phyloP scores from a whole-genome alignment of 2,888 invertebrate genomes.

The Scrobipalpa costella region DNA sequence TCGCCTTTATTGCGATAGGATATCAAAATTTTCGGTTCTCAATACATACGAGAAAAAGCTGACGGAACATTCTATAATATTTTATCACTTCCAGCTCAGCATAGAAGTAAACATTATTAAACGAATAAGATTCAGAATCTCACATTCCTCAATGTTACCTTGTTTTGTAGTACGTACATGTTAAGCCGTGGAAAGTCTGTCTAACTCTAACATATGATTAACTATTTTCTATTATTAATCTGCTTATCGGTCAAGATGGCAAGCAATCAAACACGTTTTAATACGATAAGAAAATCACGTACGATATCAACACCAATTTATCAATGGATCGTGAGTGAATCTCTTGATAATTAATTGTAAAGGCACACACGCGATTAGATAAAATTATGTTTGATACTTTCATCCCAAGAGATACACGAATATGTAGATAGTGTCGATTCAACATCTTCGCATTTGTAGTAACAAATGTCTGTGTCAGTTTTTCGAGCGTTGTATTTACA shows the following conservation, averaged over 20 bases:
- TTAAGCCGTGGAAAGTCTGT: neutral
- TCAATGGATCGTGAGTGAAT: conserved; percentile 25
- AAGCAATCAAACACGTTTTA: conserved; percentile 21
- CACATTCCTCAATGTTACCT: too few relatives aligned
- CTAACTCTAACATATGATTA: neutral
- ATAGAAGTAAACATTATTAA: too few relatives aligned
- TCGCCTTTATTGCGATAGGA: too few relatives aligned
- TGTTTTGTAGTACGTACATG: neutral
- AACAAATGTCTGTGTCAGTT: neutral
- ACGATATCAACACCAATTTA: conserved; percentile 21
- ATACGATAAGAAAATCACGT: conserved; percentile 23
- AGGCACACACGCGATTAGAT: conserved; percentile 22
- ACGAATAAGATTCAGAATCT: too few relatives aligned
- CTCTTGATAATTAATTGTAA: conserved; percentile 20
- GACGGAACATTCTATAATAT: too few relatives aligned
- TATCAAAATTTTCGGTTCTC: too few relatives aligned
- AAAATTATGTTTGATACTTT: conserved; percentile 17
- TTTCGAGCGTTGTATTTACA: too few relatives aligned
- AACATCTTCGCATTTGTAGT: neutral
- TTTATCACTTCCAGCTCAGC: too few relatives aligned
- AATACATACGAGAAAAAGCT: too few relatives aligned
- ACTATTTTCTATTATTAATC: conserved; percentile 11
- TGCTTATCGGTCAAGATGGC: conserved; percentile 22
- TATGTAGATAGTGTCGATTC: conserved; percentile 8
- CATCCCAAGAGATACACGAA: conserved; percentile 6